Conservation (phyloP, 2,888 invertebrate genomes). For the Tipula unca region DNA sequence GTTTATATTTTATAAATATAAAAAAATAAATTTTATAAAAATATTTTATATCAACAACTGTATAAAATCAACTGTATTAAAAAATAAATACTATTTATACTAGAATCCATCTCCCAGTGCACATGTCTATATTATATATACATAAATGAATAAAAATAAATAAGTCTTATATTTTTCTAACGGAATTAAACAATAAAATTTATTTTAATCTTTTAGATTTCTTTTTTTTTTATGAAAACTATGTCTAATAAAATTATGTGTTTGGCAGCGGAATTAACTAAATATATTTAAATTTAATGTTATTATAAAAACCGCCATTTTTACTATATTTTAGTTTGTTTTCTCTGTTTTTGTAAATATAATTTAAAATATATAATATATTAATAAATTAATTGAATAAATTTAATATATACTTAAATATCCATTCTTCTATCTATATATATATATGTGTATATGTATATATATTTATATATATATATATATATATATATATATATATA, state of each 20-base stretch:
- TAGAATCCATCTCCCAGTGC: not conserved
- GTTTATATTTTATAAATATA: constrained; percentile 8
- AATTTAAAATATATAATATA: not conserved
- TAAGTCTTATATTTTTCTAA: not conserved
- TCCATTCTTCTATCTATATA: not conserved
- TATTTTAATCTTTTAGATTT: not conserved
- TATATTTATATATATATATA: too few relatives aligned
- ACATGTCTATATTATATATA: constrained; percentile 8
- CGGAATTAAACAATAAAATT: not conserved
- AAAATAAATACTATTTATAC: not conserved
- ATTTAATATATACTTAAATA: not conserved
- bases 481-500: not conserved
- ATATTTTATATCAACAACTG: not conserved
- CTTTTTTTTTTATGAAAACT: not conserved
- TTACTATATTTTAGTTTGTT: not conserved
- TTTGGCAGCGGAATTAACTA: not conserved
- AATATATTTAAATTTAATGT: not conserved
- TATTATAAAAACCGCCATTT: not conserved
- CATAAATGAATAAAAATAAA: not conserved
- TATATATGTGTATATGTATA: not conserved
- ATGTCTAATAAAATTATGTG: not conserved
- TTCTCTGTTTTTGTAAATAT: constrained; percentile 8
- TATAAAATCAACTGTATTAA: not conserved
- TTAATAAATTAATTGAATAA: not conserved
- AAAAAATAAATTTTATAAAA: not conserved